Conservation (phyloP, 2,797 vertebrate genomes). For the Emys orbicularis region DNA sequence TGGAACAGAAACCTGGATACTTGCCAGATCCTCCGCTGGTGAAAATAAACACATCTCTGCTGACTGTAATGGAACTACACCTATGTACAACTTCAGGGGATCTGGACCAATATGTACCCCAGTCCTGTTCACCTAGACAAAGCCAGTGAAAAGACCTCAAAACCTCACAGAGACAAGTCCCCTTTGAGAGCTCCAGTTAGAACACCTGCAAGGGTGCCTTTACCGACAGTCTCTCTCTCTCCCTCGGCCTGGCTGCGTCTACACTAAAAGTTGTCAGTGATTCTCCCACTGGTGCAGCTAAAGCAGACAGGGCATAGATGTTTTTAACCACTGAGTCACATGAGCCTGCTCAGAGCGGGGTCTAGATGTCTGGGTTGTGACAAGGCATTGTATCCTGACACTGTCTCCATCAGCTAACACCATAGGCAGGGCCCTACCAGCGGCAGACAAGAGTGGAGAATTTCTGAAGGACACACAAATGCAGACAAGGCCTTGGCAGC, state of each 20-base stretch:
- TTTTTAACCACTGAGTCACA: neutral
- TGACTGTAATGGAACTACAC: neutral
- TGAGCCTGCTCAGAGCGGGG: neutral
- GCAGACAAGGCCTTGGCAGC: neutral
- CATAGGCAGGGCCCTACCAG: neutral
- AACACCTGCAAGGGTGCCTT: neutral
- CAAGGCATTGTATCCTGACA: neutral
- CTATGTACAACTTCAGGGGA: neutral
- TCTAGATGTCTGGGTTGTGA: neutral
- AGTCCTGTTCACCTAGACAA: no score
- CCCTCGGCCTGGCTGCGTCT: neutral
- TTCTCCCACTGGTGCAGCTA: neutral
- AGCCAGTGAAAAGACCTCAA: neutral
- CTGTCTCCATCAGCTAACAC: neutral
- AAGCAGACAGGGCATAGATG: neutral
- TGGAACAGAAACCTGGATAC: neutral
- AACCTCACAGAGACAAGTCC: no score
- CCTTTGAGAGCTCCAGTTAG: accelerated
- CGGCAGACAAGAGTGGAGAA: neutral
- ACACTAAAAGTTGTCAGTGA: accelerated
- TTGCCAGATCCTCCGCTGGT: neutral
- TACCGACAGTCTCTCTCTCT: neutral
- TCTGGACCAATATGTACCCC: neutral
- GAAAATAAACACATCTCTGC: neutral
- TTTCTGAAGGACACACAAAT: neutral